phyloP scores from a whole-genome alignment of 1,140 invertebrate species.

The Bombus pyrosoma region DNA sequence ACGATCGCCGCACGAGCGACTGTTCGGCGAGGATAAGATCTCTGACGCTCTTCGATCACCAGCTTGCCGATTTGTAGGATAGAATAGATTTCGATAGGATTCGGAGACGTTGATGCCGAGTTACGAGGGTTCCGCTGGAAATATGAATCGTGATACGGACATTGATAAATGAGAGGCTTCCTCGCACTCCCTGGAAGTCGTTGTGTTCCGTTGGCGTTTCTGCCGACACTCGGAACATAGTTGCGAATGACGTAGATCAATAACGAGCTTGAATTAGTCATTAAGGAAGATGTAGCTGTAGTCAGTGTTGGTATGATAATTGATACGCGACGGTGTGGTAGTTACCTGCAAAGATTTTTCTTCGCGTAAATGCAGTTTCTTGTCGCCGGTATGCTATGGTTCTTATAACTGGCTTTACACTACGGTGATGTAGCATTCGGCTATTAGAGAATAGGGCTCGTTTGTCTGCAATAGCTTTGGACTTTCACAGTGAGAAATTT shows the following conservation, averaged over 20 bases:
- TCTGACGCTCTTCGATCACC: conserved; percentile 42
- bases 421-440: background rate
- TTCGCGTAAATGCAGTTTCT: background rate
- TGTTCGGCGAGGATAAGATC: conserved; percentile 54
- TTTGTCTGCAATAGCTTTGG: background rate
- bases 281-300: background rate
- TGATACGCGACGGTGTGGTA: background rate
- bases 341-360: background rate
- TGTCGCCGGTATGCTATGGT: background rate
- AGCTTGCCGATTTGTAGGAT: background rate
- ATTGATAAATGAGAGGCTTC: conserved; percentile 1
- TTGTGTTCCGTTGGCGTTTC: background rate
- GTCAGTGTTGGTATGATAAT: background rate
- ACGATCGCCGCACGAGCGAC: conserved; percentile 54
- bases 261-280: background rate
- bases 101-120: conserved; percentile 3
- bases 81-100: background rate
- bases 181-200: background rate
- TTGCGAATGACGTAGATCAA: conserved; percentile 8
- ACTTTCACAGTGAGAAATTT: too few species aligned
- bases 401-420: background rate
- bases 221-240: background rate
- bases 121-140: background rate
- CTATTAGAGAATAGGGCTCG: background rate
- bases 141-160: background rate